A percentile compares a stretch with the other conserved stretches of the same genome.
Evolutionary conservation across 2,113 vertebrate species (phyloP).

Genomic region (Oryzias melastigma): DNA sequence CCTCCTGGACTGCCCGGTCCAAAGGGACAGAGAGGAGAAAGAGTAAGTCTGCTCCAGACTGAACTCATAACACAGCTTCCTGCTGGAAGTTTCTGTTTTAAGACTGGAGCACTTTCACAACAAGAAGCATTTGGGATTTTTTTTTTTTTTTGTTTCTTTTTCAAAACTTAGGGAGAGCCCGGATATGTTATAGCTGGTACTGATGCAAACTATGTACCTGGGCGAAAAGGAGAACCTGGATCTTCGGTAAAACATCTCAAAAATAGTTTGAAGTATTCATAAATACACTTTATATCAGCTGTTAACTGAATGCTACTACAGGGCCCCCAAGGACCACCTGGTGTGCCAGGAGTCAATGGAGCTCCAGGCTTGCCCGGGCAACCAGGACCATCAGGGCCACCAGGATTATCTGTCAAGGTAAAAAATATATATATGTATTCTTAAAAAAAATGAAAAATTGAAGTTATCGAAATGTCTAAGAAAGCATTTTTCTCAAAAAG

Average conservation of each 20-base stretch:
- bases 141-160: not conserved
- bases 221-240: slow-evolving; percentile 83
- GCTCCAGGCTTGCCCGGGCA: slow-evolving; percentile 76
- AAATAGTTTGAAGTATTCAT: not conserved
- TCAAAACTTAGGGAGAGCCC: slow-evolving; percentile 80
- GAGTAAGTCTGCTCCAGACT: slow-evolving; percentile 73
- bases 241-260: slow-evolving; percentile 74
- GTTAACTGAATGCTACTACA: slow-evolving; percentile 18
- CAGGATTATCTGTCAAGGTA: slow-evolving; percentile 85
- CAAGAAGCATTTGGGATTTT: not conserved
- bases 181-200: slow-evolving; percentile 83
- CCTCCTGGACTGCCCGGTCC: slow-evolving; percentile 78
- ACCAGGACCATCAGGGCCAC: slow-evolving; percentile 72
- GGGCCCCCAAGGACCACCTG: slow-evolving; percentile 74
- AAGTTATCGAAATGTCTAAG: no score
- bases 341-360: slow-evolving; percentile 63
- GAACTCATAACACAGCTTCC: not conserved
- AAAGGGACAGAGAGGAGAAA: slow-evolving; percentile 86
- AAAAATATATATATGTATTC: not conserved
- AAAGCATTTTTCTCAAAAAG: no score
- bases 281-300: not conserved
- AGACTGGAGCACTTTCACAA: not conserved
- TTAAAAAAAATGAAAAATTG: not conserved
- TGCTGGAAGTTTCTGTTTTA: not conserved
- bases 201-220: slow-evolving; percentile 78